phyloP scores from a whole-genome alignment of 92 coral and sea anemone genomes.

The Anthopleura xanthogrammica region DNA sequence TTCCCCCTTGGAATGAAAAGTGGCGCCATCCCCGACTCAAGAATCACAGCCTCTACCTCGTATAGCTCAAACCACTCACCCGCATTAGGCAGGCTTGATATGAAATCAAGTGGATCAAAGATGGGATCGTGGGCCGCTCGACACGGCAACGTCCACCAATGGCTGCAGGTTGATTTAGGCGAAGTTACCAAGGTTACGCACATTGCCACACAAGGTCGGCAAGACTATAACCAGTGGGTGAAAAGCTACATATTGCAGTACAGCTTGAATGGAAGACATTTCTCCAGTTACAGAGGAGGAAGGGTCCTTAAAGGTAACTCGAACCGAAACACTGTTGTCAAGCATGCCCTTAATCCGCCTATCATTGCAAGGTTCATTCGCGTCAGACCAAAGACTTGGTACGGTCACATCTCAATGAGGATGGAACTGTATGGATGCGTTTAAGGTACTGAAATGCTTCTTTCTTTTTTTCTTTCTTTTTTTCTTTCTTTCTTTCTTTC shows the following conservation, averaged over 20 bases:
- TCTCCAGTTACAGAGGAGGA: not conserved
- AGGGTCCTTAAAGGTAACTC: slow-evolving; percentile 9
- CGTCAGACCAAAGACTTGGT: slow-evolving; percentile 4
- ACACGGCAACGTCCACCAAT: not conserved
- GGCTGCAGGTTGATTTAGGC: slow-evolving; percentile 23
- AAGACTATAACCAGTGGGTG: slow-evolving; percentile 10
- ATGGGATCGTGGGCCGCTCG: not conserved
- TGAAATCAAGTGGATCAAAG: no score
- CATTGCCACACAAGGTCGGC: slow-evolving; percentile 19
- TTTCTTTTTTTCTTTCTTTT: no score
- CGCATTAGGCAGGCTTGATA: no score
- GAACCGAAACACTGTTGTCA: slow-evolving; percentile 12
- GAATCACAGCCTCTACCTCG: not conserved
- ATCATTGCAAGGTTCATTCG: slow-evolving; percentile 12
- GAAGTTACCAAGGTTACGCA: not conserved
- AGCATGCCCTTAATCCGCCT: slow-evolving; percentile 12
- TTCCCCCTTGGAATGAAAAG: slow-evolving; percentile 6
- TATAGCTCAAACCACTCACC: not conserved
- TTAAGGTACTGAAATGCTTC: not conserved
- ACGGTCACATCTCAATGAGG: slow-evolving; percentile 1
- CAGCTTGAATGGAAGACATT: slow-evolving; percentile 1
- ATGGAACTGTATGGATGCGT: slow-evolving; percentile 16
- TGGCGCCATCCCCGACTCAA: not conserved
- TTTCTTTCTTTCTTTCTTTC: no score
- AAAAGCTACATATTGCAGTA: slow-evolving; percentile 19